Base-by-base conservation (phyloP, 2,888 invertebrate genomes). In the Beris morrisii region DNA sequence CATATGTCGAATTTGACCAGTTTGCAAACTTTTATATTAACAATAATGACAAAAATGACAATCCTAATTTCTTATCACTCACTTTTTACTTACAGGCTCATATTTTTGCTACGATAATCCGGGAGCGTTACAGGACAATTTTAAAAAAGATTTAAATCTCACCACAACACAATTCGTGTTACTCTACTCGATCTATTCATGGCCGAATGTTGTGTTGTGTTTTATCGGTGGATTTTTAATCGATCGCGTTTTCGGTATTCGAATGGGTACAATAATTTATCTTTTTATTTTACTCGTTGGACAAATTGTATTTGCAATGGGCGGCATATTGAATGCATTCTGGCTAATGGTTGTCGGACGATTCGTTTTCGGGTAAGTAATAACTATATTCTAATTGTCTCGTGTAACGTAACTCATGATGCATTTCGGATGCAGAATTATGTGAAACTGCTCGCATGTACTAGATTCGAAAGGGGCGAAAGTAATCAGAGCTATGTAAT, bases 101-200 rank as follows among this genome's bases (percentile, higher is more conserved):
- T 97, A 95, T 81, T 98, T 97, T 80, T 97, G 97, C 80, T 98
- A 95, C 83, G 98, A 98, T 80, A 95, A 94, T 79, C 97, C 97
- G 5, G 94, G 90, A 64, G 95, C 97, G 5, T 81, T 98, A 61
- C 93, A 95, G 79, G 91, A 95, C 76, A 87, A 92, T 73, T 95
- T 94, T 78, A 88, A 88, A 75, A 80, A 83, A 71, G 96, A 96
- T 76, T 84, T 96, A 75, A 83, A 88, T 71, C 83, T 98, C 71
- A 86, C 87, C 61, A 92, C 91, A 66, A 88, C 90, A 6, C 85
- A 93, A 79, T 98, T 93, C 84, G 90, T 93, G 70, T 83, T 91
- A 69, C 84, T 98, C 54, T 98, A 98, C 81, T 91, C 92, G 5
- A 89, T 95, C 79, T 98, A 98, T 80, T 96, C 97, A 0, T 98